phyloP scores from a whole-genome alignment of 1,140 invertebrate species.

The Drosophila bipectinata region DNA sequence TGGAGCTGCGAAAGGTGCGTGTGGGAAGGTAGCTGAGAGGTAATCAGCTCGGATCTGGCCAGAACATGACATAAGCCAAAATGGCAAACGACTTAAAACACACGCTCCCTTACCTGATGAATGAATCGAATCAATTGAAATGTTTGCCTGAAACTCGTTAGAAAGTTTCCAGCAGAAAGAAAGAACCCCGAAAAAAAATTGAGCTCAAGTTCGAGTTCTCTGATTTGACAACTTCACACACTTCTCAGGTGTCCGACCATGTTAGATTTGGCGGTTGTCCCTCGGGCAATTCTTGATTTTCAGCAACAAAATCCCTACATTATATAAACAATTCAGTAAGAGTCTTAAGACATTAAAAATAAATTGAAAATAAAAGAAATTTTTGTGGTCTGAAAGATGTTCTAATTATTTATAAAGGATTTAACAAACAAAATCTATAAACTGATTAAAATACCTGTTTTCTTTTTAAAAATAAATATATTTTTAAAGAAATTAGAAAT shows the following conservation, averaged over 20 bases:
- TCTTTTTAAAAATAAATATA: too few species aligned
- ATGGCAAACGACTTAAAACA: conserved; percentile 56
- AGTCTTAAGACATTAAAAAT: background rate
- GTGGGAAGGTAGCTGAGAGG: conserved; percentile 44
- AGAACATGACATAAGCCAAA: conserved; percentile 75
- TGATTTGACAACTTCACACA: conserved; percentile 35
- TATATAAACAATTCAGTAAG: background rate
- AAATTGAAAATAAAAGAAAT: background rate
- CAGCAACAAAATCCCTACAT: conserved; percentile 1
- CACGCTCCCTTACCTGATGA: conserved; percentile 28
- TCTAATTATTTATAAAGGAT: too few species aligned
- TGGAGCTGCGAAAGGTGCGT: conserved; percentile 32
- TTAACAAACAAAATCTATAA: background rate
- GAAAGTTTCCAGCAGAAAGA: conserved; percentile 45
- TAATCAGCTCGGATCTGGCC: conserved; percentile 46
- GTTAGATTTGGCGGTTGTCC: conserved; percentile 17
- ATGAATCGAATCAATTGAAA: conserved; percentile 56
- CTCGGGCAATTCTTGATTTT: background rate
- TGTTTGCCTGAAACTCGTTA: conserved; percentile 44
- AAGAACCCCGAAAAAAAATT: background rate
- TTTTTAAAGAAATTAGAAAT: background rate
- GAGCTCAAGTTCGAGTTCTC: conserved; percentile 29
- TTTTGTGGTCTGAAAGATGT: background rate
- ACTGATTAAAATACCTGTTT: background rate
- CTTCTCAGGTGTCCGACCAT: conserved; percentile 40